Evolutionary conservation across 2,797 vertebrate species (phyloP).

Genomic region (Myotis vivesi): DNA sequence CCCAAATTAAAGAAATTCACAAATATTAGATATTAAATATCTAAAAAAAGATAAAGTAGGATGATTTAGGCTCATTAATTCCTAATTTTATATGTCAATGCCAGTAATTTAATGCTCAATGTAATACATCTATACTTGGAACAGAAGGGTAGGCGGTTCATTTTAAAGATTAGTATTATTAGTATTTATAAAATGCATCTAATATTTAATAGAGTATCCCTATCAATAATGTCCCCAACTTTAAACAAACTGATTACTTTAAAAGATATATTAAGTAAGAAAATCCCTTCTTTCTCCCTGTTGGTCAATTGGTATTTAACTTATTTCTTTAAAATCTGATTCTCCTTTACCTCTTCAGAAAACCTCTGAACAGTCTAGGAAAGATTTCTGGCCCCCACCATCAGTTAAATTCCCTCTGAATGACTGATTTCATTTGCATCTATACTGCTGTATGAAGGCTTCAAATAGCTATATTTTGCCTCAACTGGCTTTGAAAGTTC

Average conservation of each 20-base stretch:
- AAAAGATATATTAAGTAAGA: neutral
- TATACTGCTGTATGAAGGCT: neutral
- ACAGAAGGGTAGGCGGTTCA: neutral
- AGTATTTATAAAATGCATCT: neutral
- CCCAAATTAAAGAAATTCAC: neutral
- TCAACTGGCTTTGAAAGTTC: neutral
- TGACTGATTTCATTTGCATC: neutral
- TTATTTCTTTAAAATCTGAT: neutral
- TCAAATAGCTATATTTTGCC: neutral
- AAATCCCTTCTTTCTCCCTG: neutral
- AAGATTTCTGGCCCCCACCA: neutral
- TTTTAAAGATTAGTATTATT: neutral
- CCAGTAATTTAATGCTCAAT: neutral
- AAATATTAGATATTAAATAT: neutral
- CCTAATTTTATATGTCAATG: neutral
- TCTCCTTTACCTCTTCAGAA: neutral
- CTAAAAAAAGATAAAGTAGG: neutral
- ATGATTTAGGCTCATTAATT: neutral
- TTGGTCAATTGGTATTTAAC: neutral
- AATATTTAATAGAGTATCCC: neutral
- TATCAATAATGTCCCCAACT: neutral
- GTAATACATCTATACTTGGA: neutral
- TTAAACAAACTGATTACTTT: neutral
- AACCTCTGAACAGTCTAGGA: neutral
- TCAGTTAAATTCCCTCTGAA: neutral